Evolutionary conservation across 2,888 invertebrate genomes (phyloP), one percentile per base, ranked within the genome.

Genomic region (Protodeltote pygarga): DNA sequence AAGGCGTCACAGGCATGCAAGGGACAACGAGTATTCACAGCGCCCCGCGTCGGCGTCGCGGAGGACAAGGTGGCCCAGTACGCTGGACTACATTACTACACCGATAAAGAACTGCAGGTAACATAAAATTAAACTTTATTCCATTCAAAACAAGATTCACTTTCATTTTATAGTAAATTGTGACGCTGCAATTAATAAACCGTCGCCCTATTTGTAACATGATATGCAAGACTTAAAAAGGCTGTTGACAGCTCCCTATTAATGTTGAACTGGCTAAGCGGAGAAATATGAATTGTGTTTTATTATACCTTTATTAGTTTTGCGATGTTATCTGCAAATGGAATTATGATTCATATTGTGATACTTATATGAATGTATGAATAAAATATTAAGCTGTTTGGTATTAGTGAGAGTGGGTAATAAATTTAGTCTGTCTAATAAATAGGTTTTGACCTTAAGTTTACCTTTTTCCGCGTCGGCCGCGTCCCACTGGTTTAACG

Each of bases 21-120:
- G 85, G 95, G 95, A 24, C 95, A 95, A 69, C 93, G 97, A 39
- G 91, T 94, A 42, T 98, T 95, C 92, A 95, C 95, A 61, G 94
- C 95, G 48, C 97, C 98, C 5, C 94, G 97, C 65, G 95, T 98
- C 68, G 98, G 98, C 28, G 97, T 98, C 5, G 96, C 97, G 1
- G 97, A 97, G 66, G 97, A 97, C 81, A 97, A 97, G 86, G 96
- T 98, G 13, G 96, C 98, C 0, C 98, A 98, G 80, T 98, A 97
- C 82, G 98, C 97, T 0, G 96, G 96, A 0, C 92, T 98, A 0
- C 97, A 98, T 80, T 98, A 98, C 85, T 98, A 98, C 87, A 96
- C 96, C 4, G 98, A 98, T 86, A 98, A 98, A 90, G 98, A 98
- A 79, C 89, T 98, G 38, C 96, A 97, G 93, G 96, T 94, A 85